Percentiles rank a stretch among this genome's conserved stretches.
Evolutionary conservation across 2,888 invertebrate species (phyloP).

Genomic region (Scaptomyza tumidula): DNA sequence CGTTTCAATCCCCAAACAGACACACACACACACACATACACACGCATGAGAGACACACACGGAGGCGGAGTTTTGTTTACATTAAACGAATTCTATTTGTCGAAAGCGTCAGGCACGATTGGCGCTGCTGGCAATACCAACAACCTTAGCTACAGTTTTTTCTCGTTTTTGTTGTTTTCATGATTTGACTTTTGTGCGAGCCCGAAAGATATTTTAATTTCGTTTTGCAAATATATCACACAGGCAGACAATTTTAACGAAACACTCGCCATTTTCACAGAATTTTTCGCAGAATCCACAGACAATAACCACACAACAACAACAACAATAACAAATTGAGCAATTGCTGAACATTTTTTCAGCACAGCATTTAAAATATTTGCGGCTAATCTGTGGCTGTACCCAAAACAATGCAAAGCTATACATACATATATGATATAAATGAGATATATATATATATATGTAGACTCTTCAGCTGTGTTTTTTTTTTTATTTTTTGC

Average conservation of each 20-base stretch:
- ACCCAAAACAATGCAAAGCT: too few relatives aligned
- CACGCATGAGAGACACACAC: conserved; percentile 53
- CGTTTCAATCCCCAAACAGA: conserved; percentile 70
- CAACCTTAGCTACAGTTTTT: conserved; percentile 28
- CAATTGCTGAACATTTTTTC: conserved; percentile 49
- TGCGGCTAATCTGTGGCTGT: too few relatives aligned
- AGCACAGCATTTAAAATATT: conserved; percentile 51
- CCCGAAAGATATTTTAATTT: conserved; percentile 81
- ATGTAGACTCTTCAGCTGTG: conserved; percentile 29
- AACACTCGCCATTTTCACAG: conserved; percentile 70
- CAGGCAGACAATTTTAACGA: conserved; percentile 43
- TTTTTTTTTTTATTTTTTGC: conserved; percentile 20
- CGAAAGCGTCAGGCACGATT: conserved; percentile 75
- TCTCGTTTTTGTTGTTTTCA: conserved; percentile 6
- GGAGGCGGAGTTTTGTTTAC: conserved; percentile 84
- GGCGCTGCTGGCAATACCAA: conserved; percentile 48
- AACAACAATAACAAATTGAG: conserved; percentile 25
- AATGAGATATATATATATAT: conserved; percentile 3
- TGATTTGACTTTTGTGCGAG: conserved; percentile 49
- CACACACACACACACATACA: conserved; percentile 47
- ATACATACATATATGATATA: conserved; percentile 1
- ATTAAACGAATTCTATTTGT: conserved; percentile 81
- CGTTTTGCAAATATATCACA: conserved; percentile 50
- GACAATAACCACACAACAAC: conserved; percentile 45
- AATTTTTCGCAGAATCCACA: conserved; percentile 63